A percentile compares a stretch with the other conserved stretches of the same genome.
These are phyloP conservation scores for Papilio gigon DNA, from an alignment of 2,888 invertebrate species.

Conservation along the genomic window DNA sequence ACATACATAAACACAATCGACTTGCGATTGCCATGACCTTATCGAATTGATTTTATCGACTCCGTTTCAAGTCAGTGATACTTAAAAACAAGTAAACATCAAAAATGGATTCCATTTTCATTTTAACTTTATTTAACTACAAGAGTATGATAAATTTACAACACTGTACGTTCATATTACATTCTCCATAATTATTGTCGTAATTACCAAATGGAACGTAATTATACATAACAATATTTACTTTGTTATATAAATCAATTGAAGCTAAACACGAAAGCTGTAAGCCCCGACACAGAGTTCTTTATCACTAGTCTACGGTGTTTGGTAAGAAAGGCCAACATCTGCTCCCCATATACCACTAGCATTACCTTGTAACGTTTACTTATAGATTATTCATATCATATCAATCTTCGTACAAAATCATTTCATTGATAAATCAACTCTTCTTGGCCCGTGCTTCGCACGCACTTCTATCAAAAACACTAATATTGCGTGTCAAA, in stretches of 20 bases:
- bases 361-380: slow-evolving; percentile 3
- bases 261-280: slow-evolving; percentile 45
- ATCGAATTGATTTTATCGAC: neutral
- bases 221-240: slow-evolving; percentile 36
- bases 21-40: no score
- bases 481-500: neutral
- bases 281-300: slow-evolving; percentile 44
- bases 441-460: neutral
- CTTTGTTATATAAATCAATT: slow-evolving; percentile 26
- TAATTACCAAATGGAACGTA: slow-evolving; percentile 40
- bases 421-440: neutral
- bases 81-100: slow-evolving; percentile 18
- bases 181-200: slow-evolving; percentile 47
- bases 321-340: slow-evolving; percentile 36
- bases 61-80: neutral
- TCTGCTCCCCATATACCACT: slow-evolving; percentile 16
- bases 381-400: neutral
- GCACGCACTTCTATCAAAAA: neutral
- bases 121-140: slow-evolving; percentile 40
- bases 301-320: slow-evolving; percentile 38
- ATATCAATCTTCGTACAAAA: neutral
- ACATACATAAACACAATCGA: slow-evolving; percentile 42
- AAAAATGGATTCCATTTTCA: neutral
- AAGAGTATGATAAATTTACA: slow-evolving; percentile 39
- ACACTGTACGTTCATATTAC: slow-evolving; percentile 7